Percentiles rank a stretch among this genome's conserved stretches.
Conservation (phyloP, 2,797 vertebrate genomes). For the Xyrichtys novacula region DNA sequence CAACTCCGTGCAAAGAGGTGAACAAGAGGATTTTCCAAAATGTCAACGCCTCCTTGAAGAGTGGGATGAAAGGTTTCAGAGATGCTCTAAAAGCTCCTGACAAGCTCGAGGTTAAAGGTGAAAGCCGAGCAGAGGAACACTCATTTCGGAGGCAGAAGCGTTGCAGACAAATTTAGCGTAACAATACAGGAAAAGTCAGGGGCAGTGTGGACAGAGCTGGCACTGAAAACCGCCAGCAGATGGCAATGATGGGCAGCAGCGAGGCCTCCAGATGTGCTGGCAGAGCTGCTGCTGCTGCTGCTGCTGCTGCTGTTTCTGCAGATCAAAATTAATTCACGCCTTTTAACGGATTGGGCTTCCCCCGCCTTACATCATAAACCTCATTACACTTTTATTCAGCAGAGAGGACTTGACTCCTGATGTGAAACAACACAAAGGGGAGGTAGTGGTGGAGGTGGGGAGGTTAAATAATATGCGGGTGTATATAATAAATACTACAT, state of each 20-base stretch:
- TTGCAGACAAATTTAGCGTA: constrained; percentile 2
- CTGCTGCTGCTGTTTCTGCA: constrained; percentile 57
- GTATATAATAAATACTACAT: constrained; percentile 42
- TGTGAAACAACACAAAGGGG: constrained; percentile 27
- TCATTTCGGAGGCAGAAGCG: constrained; percentile 7
- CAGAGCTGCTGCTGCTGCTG: constrained; percentile 49
- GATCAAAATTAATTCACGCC: constrained; percentile 57
- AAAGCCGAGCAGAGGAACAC: constrained; percentile 7
- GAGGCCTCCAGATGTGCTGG: constrained; percentile 20
- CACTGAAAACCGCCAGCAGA: constrained; percentile 60
- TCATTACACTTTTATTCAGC: constrained; percentile 53
- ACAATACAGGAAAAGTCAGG: background rate
- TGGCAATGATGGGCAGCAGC: constrained; percentile 55
- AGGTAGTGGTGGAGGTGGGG: background rate
- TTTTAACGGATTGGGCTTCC: constrained; percentile 60
- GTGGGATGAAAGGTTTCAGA: constrained; percentile 22
- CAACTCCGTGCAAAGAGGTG: constrained; percentile 18
- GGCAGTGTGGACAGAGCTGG: background rate
- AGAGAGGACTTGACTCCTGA: constrained; percentile 44
- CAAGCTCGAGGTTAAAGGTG: constrained; percentile 20
- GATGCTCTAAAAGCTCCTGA: constrained; percentile 21
- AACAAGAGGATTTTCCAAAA: constrained; percentile 33
- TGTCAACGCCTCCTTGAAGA: constrained; percentile 36
- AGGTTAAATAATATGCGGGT: constrained; percentile 36
- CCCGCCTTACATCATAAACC: constrained; percentile 55